Evolutionary conservation across 2,797 vertebrate species (phyloP).

Genomic region (Pangasius larnaudii): DNA sequence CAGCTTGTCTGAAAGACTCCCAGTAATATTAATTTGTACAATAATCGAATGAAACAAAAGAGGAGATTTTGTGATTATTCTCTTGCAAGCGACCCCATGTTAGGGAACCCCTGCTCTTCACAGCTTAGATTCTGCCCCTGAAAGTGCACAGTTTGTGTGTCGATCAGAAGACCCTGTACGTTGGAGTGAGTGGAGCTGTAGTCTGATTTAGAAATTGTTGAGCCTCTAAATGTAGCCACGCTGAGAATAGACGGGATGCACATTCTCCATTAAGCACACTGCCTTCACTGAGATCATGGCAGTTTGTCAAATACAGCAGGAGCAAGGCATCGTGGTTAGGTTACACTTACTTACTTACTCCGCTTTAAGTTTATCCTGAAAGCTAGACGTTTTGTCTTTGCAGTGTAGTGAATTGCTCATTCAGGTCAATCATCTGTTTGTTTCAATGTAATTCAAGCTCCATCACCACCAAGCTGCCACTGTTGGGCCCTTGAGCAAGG

Average conservation of each 20-base stretch:
- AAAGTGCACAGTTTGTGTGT: not conserved
- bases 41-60: not conserved
- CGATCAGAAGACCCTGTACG: not conserved
- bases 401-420: not conserved
- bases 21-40: not conserved
- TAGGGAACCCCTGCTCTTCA: not conserved
- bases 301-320: constrained; percentile 52
- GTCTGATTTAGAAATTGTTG: constrained; percentile 45
- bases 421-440: not conserved
- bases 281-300: constrained; percentile 61
- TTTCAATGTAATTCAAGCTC: not conserved
- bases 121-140: not conserved
- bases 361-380: not conserved
- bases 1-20: not conserved
- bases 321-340: constrained; percentile 48
- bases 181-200: not conserved
- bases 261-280: constrained; percentile 67
- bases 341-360: not conserved
- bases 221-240: constrained; percentile 71
- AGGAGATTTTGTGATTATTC: not conserved
- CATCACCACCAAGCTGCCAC: no score
- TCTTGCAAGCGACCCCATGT: not conserved
- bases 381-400: not conserved
- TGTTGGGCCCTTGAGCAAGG: no score
- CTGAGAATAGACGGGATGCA: constrained; percentile 76